Percentiles rank a stretch among this genome's conserved stretches.
Evolutionary conservation across 1,140 invertebrate species (phyloP).

Genomic region (Pseudomyrmex cubaensis): DNA sequence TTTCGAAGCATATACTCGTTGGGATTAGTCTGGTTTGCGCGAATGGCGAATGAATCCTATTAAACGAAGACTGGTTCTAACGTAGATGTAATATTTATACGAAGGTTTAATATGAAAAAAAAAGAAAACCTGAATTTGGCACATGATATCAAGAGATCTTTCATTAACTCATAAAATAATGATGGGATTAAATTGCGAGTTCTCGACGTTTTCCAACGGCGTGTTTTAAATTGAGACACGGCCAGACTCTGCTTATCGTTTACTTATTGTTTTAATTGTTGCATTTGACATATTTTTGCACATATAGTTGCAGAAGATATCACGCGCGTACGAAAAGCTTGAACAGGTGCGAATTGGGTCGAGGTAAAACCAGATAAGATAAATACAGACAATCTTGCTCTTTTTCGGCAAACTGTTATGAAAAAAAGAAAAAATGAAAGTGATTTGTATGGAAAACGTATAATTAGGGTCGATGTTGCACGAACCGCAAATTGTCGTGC

Average conservation of each 20-base stretch:
- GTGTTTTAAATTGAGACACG: not conserved
- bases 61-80: constrained; percentile 68
- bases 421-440: constrained; percentile 8
- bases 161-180: constrained; percentile 23
- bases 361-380: constrained; percentile 28
- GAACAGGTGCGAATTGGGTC: constrained; percentile 1
- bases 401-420: constrained; percentile 28
- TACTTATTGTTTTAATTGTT: not conserved
- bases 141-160: constrained; percentile 24
- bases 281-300: not conserved
- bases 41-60: constrained; percentile 51
- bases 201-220: not conserved
- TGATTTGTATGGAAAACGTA: constrained; percentile 32
- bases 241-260: too few relatives aligned
- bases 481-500: constrained; percentile 46
- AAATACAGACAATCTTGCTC: constrained; percentile 1
- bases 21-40: constrained; percentile 4
- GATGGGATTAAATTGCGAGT: constrained; percentile 10
- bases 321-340: not conserved
- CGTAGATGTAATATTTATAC: constrained; percentile 43
- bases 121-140: not conserved
- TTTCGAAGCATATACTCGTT: constrained; percentile 26
- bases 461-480: constrained; percentile 50
- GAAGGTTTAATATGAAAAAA: constrained; percentile 8
- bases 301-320: not conserved